Percentiles rank a stretch among this genome's conserved stretches.
phyloP scores from a whole-genome alignment of 2,113 vertebrate species.

The Apodemus speciosus region DNA sequence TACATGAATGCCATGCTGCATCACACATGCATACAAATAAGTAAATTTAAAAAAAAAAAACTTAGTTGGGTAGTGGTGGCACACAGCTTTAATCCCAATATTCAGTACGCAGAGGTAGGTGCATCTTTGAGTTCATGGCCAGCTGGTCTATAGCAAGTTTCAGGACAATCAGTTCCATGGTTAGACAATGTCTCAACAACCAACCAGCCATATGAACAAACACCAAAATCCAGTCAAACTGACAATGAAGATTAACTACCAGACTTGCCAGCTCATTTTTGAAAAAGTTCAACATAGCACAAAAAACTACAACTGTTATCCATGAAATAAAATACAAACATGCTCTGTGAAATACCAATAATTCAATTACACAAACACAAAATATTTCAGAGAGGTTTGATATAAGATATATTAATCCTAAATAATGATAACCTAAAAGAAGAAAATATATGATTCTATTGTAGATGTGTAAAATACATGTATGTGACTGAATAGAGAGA shows the following conservation, averaged over 20 bases:
- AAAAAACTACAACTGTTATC: neutral
- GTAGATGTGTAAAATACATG: neutral
- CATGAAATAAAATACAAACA: constrained; percentile 8
- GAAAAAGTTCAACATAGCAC: neutral
- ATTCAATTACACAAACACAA: neutral
- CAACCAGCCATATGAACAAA: neutral
- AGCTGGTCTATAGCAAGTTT: neutral
- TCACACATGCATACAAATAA: neutral
- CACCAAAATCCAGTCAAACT: neutral
- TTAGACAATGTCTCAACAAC: neutral
- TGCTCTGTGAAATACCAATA: neutral
- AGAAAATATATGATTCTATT: neutral
- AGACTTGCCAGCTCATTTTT: neutral
- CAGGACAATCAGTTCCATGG: neutral
- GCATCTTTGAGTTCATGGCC: neutral
- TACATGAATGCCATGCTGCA: neutral
- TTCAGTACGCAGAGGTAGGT: neutral
- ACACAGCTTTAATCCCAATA: neutral
- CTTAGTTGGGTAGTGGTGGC: neutral
- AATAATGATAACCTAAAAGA: neutral
- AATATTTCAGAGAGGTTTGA: neutral
- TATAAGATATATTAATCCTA: neutral
- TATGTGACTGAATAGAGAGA: neutral
- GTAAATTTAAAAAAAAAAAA: neutral
- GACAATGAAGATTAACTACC: neutral